A percentile compares a stretch with the other conserved stretches of the same genome.
Evolutionary conservation across 2,113 vertebrate species (phyloP).

Genomic region (Chroicocephalus ridibundus): DNA sequence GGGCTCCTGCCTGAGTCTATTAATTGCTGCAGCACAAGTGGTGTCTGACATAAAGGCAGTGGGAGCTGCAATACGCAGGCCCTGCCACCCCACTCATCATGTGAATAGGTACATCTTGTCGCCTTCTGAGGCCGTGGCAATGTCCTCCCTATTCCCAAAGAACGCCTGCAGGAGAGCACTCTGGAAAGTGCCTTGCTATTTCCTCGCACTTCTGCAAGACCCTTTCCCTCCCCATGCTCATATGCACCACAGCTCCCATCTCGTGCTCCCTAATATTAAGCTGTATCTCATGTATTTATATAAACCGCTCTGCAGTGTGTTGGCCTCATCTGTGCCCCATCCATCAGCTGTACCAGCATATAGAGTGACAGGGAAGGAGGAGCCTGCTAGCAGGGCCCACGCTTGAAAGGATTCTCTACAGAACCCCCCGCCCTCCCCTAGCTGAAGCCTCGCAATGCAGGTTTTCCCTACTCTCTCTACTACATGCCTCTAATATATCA

Average conservation of each 20-base stretch:
- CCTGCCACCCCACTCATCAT: background rate
- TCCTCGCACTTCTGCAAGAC: background rate
- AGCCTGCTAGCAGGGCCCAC: background rate
- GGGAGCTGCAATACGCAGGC: background rate
- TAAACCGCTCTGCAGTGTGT: fast-evolving
- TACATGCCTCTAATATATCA: background rate
- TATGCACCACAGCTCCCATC: background rate
- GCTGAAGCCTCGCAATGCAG: background rate
- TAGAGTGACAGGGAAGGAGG: background rate
- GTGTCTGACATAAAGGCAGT: background rate
- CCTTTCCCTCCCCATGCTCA: background rate
- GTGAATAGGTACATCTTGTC: background rate
- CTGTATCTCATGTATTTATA: background rate
- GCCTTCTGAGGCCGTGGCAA: background rate
- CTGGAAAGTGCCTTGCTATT: background rate
- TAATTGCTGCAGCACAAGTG: background rate
- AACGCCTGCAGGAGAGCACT: background rate
- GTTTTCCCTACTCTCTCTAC: background rate
- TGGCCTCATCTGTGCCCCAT: background rate
- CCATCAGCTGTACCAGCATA: background rate
- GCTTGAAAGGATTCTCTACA: background rate
- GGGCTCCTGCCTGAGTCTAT: background rate
- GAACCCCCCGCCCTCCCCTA: background rate
- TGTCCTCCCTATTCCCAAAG: background rate
- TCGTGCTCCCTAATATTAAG: background rate